Evolutionary conservation across 2,113 vertebrate genomes (phyloP), one percentile per base, ranked within the genome.

Genomic region (Vicugna pacos): DNA sequence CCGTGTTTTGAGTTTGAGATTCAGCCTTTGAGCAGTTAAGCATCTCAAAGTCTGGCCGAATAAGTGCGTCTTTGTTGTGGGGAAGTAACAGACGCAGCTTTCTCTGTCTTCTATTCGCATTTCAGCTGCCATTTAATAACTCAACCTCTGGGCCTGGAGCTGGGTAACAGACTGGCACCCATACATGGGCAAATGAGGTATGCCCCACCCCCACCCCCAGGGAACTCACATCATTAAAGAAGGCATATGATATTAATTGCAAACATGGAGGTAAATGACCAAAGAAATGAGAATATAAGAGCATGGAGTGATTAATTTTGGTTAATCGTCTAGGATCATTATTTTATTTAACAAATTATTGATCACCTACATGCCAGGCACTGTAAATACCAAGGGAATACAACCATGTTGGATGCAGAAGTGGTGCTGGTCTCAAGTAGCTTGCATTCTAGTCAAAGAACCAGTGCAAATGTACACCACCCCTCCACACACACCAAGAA

Each of bases 1-100:
- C 81, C 76, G 24, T 83, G 35, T 93, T 96, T 84, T 58, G 77
- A 93, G 54, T 82, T 28, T 86, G 72, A 96, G 88, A 82, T 82
- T 17, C 28, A 92, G n/a, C 20, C 64, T 90, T 75, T 72, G 42
- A 84, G 60, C 76, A 20, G 26, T 84, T 92, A 84, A 88, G n/a
- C 30, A 84, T 96, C 56, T 88, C 54, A 89, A 20, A 46, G n/a
- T 79, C 76, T 93, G 79, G 32, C n/a, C 60, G 75, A 84, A 97
- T 93, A 96, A 96, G 62, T 30, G 42, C 64, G 32, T n/a, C 77
- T 96, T 91, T 97, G 96, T 96, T 93, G 32, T 8, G 42, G 30
- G 50, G 52, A 54, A 89, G 70, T 60, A 95, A 69, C 24, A 79
- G 58, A 60, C 58, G 48, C 24, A 82, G 46, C 64, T 69, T 94